phyloP scores from a whole-genome alignment of 2,113 vertebrate species.

The Oxyruncus cristatus region DNA sequence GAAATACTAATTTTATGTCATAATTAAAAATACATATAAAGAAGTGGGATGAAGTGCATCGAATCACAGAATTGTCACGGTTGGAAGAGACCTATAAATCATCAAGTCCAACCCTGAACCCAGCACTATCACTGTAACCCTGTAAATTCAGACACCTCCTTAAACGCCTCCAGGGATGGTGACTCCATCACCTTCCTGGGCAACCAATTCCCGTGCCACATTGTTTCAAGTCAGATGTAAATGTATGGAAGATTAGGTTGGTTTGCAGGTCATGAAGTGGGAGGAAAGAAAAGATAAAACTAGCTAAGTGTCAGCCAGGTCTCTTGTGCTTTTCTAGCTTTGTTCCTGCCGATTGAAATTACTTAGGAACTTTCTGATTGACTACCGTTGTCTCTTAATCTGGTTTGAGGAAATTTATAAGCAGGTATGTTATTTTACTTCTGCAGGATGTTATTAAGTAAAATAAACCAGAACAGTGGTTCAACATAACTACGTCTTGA shows the following conservation, averaged over 20 bases:
- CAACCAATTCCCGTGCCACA: neutral
- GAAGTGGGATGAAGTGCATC: neutral
- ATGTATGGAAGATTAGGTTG: neutral
- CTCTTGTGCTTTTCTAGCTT: neutral
- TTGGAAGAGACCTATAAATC: neutral
- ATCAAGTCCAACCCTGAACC: neutral
- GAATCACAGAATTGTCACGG: neutral
- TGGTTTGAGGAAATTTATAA: neutral
- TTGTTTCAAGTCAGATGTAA: neutral
- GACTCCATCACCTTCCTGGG: neutral
- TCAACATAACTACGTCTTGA: neutral
- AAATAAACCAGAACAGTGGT: neutral
- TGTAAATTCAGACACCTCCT: neutral
- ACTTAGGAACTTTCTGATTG: neutral
- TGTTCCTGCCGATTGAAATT: neutral
- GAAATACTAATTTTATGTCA: neutral
- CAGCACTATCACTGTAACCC: too few relatives aligned
- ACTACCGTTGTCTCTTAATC: neutral
- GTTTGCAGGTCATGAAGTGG: neutral
- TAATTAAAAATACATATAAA: neutral
- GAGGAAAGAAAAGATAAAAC: neutral
- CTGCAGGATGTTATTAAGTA: neutral
- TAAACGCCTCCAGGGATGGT: neutral
- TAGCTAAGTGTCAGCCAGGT: neutral
- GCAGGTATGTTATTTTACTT: neutral